A percentile compares a stretch with the other conserved stretches of the same genome.
phyloP scores from a whole-genome alignment of 2,113 vertebrate species.

The Desmodus rotundus region DNA sequence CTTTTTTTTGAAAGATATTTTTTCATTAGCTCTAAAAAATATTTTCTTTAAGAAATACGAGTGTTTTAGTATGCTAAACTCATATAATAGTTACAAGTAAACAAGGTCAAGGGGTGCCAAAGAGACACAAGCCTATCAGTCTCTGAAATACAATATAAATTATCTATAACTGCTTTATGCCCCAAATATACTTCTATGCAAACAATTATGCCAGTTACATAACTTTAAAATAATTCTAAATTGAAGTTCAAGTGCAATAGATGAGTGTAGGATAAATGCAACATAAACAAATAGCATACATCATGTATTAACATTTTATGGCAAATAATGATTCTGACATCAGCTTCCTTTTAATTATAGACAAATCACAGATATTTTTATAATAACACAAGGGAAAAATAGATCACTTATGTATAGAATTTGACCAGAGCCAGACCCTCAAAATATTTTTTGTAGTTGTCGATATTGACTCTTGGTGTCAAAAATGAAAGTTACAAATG shows the following conservation, averaged over 20 bases:
- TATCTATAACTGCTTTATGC: background rate
- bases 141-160: background rate
- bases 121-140: background rate
- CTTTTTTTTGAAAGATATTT: background rate
- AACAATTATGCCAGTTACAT: background rate
- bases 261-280: background rate
- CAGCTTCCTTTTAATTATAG: background rate
- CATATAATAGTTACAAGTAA: background rate
- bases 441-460: background rate
- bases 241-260: background rate
- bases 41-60: background rate
- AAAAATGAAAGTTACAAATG: background rate
- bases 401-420: background rate
- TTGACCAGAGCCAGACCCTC: background rate
- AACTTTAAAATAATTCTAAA: background rate
- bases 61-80: background rate
- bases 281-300: background rate
- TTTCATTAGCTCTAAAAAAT: conserved; percentile 43
- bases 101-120: background rate
- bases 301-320: background rate
- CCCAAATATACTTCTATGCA: background rate
- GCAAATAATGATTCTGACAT: background rate
- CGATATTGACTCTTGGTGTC: background rate
- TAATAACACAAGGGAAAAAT: background rate
- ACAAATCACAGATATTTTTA: background rate